Evolutionary conservation across 2,888 invertebrate genomes (phyloP).

Genomic region (Neoascia interrupta): DNA sequence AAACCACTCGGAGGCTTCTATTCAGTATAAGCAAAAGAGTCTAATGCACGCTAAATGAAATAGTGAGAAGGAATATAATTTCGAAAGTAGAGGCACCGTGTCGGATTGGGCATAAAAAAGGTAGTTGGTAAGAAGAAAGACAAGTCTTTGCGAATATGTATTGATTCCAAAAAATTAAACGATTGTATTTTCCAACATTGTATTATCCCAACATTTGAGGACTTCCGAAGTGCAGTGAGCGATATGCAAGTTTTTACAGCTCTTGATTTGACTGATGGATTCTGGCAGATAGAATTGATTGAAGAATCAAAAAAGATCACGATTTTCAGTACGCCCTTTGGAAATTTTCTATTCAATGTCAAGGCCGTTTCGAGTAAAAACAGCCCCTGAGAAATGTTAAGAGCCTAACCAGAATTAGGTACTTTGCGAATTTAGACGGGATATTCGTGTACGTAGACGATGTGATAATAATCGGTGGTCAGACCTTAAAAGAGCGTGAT

Average conservation of each 20-base stretch:
- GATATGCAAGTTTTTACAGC: conserved; percentile 5
- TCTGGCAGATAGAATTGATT: conserved; percentile 8
- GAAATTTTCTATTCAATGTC: conserved; percentile 2
- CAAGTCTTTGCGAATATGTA: too few relatives aligned
- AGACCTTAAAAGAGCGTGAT: background rate
- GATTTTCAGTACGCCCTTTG: conserved; percentile 6
- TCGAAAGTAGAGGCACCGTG: conserved; percentile 8
- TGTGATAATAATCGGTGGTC: background rate
- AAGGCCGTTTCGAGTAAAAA: background rate
- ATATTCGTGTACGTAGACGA: background rate
- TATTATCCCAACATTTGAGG: too few relatives aligned
- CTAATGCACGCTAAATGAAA: conserved; percentile 51
- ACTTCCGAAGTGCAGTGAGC: too few relatives aligned
- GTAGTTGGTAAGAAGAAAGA: too few relatives aligned
- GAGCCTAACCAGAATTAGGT: background rate
- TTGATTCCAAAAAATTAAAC: too few relatives aligned
- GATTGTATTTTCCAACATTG: too few relatives aligned
- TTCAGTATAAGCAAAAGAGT: conserved; percentile 48
- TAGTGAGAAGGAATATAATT: conserved; percentile 63
- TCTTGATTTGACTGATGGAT: conserved; percentile 1
- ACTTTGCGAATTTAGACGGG: background rate
- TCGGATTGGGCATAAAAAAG: conserved; percentile 31
- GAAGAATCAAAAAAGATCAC: conserved; percentile 2
- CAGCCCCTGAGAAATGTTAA: background rate
- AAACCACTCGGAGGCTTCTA: conserved; percentile 45